phyloP scores from a whole-genome alignment of 2,113 vertebrate species.

The Madoqua kirkii region DNA sequence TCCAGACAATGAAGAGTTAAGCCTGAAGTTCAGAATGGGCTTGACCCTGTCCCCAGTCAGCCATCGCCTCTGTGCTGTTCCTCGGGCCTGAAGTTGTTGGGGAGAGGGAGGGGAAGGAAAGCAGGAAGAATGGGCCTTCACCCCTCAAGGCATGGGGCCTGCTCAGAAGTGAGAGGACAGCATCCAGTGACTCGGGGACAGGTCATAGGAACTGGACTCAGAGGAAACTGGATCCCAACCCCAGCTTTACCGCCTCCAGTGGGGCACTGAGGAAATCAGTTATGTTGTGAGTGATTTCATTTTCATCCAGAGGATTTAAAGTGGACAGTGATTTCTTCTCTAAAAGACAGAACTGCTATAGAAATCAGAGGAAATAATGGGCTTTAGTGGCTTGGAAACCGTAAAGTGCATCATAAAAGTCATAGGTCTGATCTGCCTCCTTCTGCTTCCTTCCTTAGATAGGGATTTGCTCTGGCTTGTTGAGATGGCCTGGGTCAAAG shows the following conservation, averaged over 20 bases:
- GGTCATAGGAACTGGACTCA: neutral
- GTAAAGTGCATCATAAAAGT: neutral
- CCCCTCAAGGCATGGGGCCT: neutral
- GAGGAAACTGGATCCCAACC: neutral
- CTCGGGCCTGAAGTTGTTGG: neutral
- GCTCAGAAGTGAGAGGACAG: neutral
- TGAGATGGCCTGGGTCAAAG: neutral
- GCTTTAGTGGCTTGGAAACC: neutral
- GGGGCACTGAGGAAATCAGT: neutral
- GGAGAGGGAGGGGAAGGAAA: neutral
- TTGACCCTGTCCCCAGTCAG: conserved; percentile 63
- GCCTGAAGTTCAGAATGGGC: conserved; percentile 50
- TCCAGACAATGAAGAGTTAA: conserved; percentile 63
- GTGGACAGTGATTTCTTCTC: neutral
- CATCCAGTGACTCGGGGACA: neutral
- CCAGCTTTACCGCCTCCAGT: neutral
- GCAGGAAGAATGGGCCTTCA: neutral
- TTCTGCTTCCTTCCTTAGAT: neutral
- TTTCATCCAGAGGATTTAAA: neutral
- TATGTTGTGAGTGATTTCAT: neutral
- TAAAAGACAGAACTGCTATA: neutral
- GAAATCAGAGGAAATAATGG: neutral
- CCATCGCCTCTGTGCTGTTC: conserved; percentile 77
- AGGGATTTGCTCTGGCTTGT: neutral
- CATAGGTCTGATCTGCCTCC: neutral